A percentile compares a stretch with the other conserved stretches of the same genome.
Evolutionary conservation across 2,888 invertebrate genomes (phyloP).

Genomic region (Cantharis lateralis): DNA sequence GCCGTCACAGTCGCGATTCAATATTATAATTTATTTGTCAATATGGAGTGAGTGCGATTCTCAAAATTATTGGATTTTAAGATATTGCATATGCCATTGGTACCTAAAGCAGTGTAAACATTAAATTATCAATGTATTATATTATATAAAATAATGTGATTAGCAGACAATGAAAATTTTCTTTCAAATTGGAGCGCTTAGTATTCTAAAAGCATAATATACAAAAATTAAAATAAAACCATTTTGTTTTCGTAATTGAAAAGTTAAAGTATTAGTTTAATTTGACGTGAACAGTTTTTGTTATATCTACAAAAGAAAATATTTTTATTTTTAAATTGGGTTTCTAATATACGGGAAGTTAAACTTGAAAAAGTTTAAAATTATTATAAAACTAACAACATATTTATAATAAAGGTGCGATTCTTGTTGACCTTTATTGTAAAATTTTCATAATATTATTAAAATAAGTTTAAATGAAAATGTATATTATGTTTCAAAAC

Average conservation of each 20-base stretch:
- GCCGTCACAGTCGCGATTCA: background rate
- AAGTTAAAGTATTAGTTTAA: background rate
- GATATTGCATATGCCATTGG: background rate
- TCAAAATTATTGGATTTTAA: background rate
- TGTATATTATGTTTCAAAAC: background rate
- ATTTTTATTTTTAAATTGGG: background rate
- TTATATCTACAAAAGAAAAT: background rate
- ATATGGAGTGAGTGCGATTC: background rate
- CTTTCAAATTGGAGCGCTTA: background rate
- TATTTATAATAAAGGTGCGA: too few species aligned
- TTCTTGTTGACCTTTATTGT: too few species aligned
- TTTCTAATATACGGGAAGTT: too few species aligned
- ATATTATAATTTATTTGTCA: background rate
- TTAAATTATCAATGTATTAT: background rate
- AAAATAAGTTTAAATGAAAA: background rate
- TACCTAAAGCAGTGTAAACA: background rate
- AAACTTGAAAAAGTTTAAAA: too few species aligned
- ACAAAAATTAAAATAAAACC: background rate
- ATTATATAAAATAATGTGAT: background rate
- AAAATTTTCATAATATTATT: background rate
- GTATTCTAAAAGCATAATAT: background rate
- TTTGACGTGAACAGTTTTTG: background rate
- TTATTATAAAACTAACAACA: too few species aligned
- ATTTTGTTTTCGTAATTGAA: background rate
- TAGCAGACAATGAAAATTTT: background rate